Evolutionary conservation across 1,140 invertebrate genomes (phyloP), one percentile per base, ranked within the genome.

Genomic region (Luehdorfia chinensis): DNA sequence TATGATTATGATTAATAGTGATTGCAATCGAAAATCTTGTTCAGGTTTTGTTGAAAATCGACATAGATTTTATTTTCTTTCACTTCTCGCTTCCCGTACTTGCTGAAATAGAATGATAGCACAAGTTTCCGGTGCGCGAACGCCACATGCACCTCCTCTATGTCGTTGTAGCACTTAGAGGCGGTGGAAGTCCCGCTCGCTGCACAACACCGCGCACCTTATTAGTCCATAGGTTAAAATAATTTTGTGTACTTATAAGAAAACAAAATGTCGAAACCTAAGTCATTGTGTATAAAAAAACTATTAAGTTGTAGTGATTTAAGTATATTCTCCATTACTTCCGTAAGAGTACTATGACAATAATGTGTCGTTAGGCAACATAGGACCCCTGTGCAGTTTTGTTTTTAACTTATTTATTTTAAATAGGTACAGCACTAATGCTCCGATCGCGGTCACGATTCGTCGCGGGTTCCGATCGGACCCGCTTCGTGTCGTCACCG

Each of bases 201-300:
- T n/a, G 59, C 32, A 31, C 34, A 59, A 55, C 62, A 73, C 67
- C 71, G 66, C 79, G 78, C 79, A 80, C 79, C 66, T 76, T 68
- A 66, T 84, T 84, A 83, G 75, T 77, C 75, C 66, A 69, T 86
- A 86, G 73, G 72, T 66, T 80, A 74, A 76, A 73, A 66, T 77
- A 76, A 75, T 72, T 67, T 62, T 71, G 73, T 68, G 78, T 86
- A 86, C 78, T 83, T 84, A 86, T 86, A 86, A 84, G 76, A 75
- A 11, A 81, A 81, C 76, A 81, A 85, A 77, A 76, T 79, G 78
- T 86, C 78, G 80, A 81, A 86, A 83, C 76, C 83, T 86, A 86
- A 86, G 83, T 86, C 83, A 86, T 86, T 84, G 75, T 86, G 76
- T 86, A 85, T 85, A 84, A 84, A 80, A 72, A 80, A 83, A 69